A percentile compares a stretch with the other conserved stretches of the same genome.
phyloP scores from a whole-genome alignment of 2,888 invertebrate genomes.

The Dryobota labecula region DNA sequence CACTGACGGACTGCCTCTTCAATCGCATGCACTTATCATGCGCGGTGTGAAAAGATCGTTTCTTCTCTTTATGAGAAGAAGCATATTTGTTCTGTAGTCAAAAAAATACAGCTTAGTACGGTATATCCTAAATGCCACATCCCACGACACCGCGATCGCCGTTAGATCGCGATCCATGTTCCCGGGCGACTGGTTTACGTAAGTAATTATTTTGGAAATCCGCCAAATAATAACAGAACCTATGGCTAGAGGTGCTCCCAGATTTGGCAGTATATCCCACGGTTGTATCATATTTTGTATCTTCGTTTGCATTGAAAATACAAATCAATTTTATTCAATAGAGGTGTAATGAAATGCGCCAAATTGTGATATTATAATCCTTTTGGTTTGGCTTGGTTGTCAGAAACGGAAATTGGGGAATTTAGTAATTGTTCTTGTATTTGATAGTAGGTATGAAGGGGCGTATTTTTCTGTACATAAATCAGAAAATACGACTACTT shows the following conservation, averaged over 20 bases:
- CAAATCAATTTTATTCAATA: conserved; percentile 60
- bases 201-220: conserved; percentile 88
- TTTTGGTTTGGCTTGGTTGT: conserved; percentile 3
- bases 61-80: not conserved
- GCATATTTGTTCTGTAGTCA: not conserved
- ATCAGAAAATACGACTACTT: not conserved
- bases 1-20: not conserved
- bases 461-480: not conserved
- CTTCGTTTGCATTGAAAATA: conserved; percentile 72
- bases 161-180: conserved; percentile 52
- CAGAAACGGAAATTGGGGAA: not conserved
- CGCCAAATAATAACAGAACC: conserved; percentile 85
- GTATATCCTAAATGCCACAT: conserved; percentile 64
- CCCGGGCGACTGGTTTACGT: conserved; percentile 80
- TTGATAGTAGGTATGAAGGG: too few relatives aligned
- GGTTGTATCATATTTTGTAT: conserved; percentile 66
- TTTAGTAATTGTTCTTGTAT: not conserved
- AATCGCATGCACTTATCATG: not conserved
- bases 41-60: not conserved
- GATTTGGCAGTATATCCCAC: conserved; percentile 78
- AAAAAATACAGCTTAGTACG: not conserved
- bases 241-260: conserved; percentile 75
- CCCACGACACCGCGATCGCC: conserved; percentile 37
- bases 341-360: conserved; percentile 35
- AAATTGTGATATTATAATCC: conserved; percentile 46